Base-by-base conservation (phyloP, 1,140 invertebrate genomes). In the Bombus affinis region DNA sequence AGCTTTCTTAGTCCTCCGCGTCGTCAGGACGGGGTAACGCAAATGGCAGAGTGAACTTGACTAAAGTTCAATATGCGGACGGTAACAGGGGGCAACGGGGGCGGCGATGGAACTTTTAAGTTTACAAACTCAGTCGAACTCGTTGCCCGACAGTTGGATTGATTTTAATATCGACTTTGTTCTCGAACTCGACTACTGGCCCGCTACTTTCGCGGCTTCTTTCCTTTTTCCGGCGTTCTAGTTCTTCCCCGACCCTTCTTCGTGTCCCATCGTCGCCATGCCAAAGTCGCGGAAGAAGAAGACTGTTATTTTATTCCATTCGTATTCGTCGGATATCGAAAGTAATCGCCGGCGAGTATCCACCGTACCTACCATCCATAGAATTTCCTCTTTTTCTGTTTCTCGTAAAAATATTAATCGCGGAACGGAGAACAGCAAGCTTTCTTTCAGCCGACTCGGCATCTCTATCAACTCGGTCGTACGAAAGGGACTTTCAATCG, bases 101-200 rank as follows among this genome's bases (percentile, higher is more conserved):
- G 59, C 74, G 47, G n/a, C 37, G 39, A 62, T 88, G 82, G 78
- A 91, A 92, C 87, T 93, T 88, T 93, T 91, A 91, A 93, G 92
- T 91, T 92, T 93, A 91, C 93, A 93, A 93, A 94, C 93, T 93
- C 88, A 88, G 90, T 86, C 82, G 81, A 93, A 93, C 92, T 92
- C 90, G 70, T 84, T 72, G 86, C 80, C 86, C 90, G 92, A 91
- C 92, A 93, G 86, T 88, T 88, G 92, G 91, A 93, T 93, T 93
- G 93, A 93, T 94, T 94, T 94, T 94, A 94, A 93, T 94, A 94
- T 94, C 93, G 93, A 94, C 92, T 94, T 94, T 93, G 86, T 93
- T 93, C 90, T 86, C 88, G 66, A 93, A 90, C 91, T 91, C 81
- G 75, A 86, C 86, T 87, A 93, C 89, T 76, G 66, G 72, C 77